Base-by-base conservation (phyloP, 2,113 vertebrate species). In the Channa maculata region DNA sequence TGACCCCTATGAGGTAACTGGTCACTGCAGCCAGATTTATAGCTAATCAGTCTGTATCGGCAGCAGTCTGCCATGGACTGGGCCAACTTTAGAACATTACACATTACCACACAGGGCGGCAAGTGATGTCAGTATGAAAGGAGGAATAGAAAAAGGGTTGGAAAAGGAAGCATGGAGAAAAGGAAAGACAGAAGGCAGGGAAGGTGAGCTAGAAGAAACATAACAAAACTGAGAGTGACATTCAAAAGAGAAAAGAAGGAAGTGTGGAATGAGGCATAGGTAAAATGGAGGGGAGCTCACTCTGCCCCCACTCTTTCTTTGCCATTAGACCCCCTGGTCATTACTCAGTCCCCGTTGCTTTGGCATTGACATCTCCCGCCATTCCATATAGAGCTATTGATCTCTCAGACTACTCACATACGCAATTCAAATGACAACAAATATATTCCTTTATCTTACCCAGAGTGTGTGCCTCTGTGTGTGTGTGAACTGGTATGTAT, bases 71-170 rank as follows among this genome's bases (percentile, higher is more conserved):
- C 82, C 71, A 58, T 62, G 73, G 53, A 38, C 72, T 0, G 15
- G 71, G 77, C 70, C 89, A 90, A 91, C 87, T 91, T 91, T 86
- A 86, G 85, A 89, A 84, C 83, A 86, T 88, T 88, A 86, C 84
- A 86, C 83, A 86, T 84, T 68, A 79, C 79, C 44, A 84, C 86
- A 83, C 63, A 66, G 62, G 44, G 60, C 75, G 72, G 39, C 57
- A 73, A 84, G 86, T 88, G 87, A 85, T 79, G 88, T 88, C 84
- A 89, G 66, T 66, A 37, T n/a, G 71, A 55, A 77, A 77, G 55
- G 61, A 54, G 66, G 68, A 58, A 60, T 39, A 62, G 66, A 73
- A 67, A 71, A 24, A 24, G 24, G 24, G 24, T 24, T 24, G 24
- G 24, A 24, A 24, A 24, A 24, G 24, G 24, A 24, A 24, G 24